Evolutionary conservation across 1,140 invertebrate genomes (phyloP).

Genomic region (Magallana angulata): DNA sequence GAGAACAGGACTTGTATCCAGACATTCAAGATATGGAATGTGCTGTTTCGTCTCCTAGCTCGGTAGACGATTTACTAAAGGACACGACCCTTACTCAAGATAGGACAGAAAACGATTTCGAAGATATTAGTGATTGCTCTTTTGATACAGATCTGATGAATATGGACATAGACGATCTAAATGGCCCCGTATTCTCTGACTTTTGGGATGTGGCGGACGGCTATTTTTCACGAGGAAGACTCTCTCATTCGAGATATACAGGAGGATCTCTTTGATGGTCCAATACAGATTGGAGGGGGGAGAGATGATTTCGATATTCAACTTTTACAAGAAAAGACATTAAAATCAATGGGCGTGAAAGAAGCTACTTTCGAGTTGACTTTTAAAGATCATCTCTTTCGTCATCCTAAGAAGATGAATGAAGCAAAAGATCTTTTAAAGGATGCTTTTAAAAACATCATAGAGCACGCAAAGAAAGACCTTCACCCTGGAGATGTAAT

Average conservation of each 20-base stretch:
- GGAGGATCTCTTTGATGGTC: background rate
- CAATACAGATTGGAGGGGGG: background rate
- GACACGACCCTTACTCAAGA: too few species aligned
- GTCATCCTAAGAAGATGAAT: background rate
- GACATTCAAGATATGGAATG: background rate
- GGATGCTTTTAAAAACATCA: background rate
- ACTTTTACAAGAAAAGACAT: background rate
- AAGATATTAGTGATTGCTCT: too few species aligned
- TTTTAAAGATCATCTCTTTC: background rate
- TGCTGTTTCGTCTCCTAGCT: background rate
- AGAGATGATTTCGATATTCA: background rate
- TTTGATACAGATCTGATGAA: too few species aligned
- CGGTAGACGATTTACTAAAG: background rate
- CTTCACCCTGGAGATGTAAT: background rate
- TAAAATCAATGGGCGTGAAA: background rate
- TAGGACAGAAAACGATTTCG: too few species aligned
- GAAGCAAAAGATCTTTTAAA: background rate
- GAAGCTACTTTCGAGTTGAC: slow-evolving; percentile 6
- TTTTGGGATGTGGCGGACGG: background rate
- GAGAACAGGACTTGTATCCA: background rate
- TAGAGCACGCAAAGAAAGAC: background rate
- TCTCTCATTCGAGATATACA: too few species aligned
- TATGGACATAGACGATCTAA: background rate
- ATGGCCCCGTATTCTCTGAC: background rate
- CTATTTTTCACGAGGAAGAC: background rate